These are phyloP conservation scores for Allophyes oxyacanthae DNA, from an alignment of 2,888 invertebrate species.

Conservation along the genomic window DNA sequence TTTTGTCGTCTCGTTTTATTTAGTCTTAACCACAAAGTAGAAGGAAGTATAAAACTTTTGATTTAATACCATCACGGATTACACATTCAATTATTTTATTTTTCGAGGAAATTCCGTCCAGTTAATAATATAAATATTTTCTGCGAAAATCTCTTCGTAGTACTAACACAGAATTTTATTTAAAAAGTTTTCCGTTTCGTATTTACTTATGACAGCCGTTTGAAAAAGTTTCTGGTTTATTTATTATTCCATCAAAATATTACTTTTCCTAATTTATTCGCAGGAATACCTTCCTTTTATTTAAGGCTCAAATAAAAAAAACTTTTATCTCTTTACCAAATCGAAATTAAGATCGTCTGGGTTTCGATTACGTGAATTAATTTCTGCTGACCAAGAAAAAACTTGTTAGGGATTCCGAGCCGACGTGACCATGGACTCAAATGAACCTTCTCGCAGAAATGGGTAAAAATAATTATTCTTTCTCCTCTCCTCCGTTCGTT, in stretches of 20 bases:
- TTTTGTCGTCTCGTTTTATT: slow-evolving; percentile 39
- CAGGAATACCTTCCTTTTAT: slow-evolving; percentile 3
- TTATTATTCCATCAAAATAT: slow-evolving; percentile 34
- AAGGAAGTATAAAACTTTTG: slow-evolving; percentile 13
- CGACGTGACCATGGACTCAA: slow-evolving; percentile 64
- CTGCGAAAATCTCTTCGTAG: slow-evolving; percentile 12
- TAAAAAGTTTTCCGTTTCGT: slow-evolving; percentile 17
- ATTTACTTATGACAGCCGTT: slow-evolving; percentile 24
- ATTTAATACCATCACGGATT: slow-evolving; percentile 12
- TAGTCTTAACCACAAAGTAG: slow-evolving; percentile 2
- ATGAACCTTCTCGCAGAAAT: slow-evolving; percentile 58
- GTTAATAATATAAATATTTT: slow-evolving; percentile 10
- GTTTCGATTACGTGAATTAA: slow-evolving; percentile 66
- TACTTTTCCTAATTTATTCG: slow-evolving; percentile 23
- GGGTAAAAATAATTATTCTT: slow-evolving; percentile 64
- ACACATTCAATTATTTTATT: slow-evolving; percentile 9
- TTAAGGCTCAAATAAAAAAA: slow-evolving; percentile 25
- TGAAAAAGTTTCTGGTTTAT: slow-evolving; percentile 23
- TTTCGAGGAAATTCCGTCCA: background rate
- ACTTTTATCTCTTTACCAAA: slow-evolving; percentile 45
- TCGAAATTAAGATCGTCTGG: slow-evolving; percentile 54
- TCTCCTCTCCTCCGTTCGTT: slow-evolving; percentile 47
- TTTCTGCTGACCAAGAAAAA: slow-evolving; percentile 67
- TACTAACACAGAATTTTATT: slow-evolving; percentile 20
- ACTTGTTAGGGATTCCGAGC: slow-evolving; percentile 59